Evolutionary conservation across 2,888 invertebrate species (phyloP), one percentile per base, ranked within the genome.

Genomic region (Noctua janthe): DNA sequence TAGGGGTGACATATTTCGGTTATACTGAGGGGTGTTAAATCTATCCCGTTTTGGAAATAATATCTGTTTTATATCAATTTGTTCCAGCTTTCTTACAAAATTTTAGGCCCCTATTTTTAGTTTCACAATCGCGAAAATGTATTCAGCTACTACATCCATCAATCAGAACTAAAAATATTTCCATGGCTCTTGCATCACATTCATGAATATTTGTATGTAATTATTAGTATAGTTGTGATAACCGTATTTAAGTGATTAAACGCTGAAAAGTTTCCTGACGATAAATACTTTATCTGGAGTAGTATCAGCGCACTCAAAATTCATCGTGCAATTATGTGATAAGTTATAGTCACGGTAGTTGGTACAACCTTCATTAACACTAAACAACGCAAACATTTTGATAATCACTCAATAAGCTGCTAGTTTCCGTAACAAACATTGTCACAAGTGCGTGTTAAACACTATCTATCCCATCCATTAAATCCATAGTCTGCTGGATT

Each of bases 241-340:
- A 84, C 81, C 74, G 83, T 86, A 83, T 86, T 86, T 84, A 84
- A 91, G 85, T 89, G 88, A 92, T 88, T 89, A 88, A 90, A 87
- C 76, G 87, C 86, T 91, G 83, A 88, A 91, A 91, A 91, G 89
- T 92, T 93, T 92, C 90, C 92, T 91, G 85, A 62, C 86, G 94
- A 94, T 94, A 94, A 91, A 81, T 47, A 82, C 78, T 86, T 92
- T 95, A 95, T 95, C 95, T 92, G 76, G 81, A 88, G 90, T 90
- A 89, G 86, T 89, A 93, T 89, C 86, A 87, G 85, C 86, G 86
- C 88, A 91, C 91, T 90, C 88, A 84, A 91, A 92, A 90, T 92
- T 92, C 91, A 92, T 92, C 90, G 90, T 92, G 92, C 93, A 94
- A 93, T 93, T 92, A 92, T 83, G 51, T 91, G 94, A 93, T 94